phyloP scores from a whole-genome alignment of 2,888 invertebrate genomes.

The Urechis unicinctus region DNA sequence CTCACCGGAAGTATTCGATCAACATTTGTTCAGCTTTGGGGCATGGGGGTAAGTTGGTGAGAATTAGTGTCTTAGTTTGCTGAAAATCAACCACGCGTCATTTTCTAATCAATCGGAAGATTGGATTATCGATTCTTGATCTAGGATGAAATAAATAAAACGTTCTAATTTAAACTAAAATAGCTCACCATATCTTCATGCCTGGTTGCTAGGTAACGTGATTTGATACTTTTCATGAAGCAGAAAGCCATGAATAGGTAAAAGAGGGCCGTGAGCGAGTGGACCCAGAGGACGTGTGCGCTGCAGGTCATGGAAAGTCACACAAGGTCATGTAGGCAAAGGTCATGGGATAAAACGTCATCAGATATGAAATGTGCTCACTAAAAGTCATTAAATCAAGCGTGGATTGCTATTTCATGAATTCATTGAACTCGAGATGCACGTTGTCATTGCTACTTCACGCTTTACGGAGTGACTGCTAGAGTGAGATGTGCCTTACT shows the following conservation, averaged over 20 bases:
- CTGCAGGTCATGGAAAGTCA: neutral
- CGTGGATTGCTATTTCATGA: too few relatives aligned
- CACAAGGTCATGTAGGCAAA: too few relatives aligned
- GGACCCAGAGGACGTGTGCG: neutral
- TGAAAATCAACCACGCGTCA: neutral
- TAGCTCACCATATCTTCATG: neutral
- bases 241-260: constrained; percentile 1
- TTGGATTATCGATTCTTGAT: neutral
- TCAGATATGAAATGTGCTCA: too few relatives aligned
- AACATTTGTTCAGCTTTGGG: neutral
- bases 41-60: neutral
- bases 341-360: too few relatives aligned
- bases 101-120: neutral
- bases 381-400: too few relatives aligned
- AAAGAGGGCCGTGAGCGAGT: neutral
- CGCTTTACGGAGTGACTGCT: too few relatives aligned
- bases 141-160: neutral
- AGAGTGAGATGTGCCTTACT: constrained; percentile 1
- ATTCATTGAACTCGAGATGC: too few relatives aligned
- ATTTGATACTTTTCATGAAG: constrained; percentile 4
- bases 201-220: neutral
- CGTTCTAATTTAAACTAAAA: neutral
- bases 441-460: too few relatives aligned
- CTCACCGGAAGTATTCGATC: constrained; percentile 6
- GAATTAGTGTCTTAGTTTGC: constrained; percentile 2